A percentile compares a stretch with the other conserved stretches of the same genome.
Evolutionary conservation across 1,140 invertebrate species (phyloP).

Genomic region (Pemphigus obesinymphae): DNA sequence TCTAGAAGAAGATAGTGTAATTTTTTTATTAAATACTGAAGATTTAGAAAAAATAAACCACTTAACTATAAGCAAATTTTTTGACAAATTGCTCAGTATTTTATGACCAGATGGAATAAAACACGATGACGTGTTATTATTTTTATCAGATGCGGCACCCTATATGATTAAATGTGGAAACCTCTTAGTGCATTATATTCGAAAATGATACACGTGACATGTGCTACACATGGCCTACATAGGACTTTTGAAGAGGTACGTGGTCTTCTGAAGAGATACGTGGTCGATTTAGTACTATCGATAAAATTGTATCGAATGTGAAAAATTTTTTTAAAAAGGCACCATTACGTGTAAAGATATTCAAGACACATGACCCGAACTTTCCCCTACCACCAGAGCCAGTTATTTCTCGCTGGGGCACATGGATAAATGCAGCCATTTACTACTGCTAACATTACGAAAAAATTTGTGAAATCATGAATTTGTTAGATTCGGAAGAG

Average conservation of each 20-base stretch:
- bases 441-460: too few species aligned
- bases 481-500: too few species aligned
- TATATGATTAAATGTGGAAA: conserved; percentile 2
- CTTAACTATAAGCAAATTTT: not conserved
- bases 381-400: too few species aligned
- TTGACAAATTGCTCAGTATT: not conserved
- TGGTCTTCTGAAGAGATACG: not conserved
- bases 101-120: not conserved
- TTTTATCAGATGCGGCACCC: not conserved
- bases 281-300: too few species aligned
- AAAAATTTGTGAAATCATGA: too few species aligned
- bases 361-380: conserved; percentile 48
- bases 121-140: not conserved
- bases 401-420: too few species aligned
- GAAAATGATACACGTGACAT: too few species aligned
- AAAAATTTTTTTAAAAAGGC: not conserved
- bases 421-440: too few species aligned
- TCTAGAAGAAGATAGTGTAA: not conserved
- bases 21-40: not conserved
- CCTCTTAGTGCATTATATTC: not conserved
- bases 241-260: not conserved
- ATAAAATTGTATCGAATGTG: not conserved
- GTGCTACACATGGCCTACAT: not conserved
- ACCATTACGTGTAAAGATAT: conserved; percentile 46
- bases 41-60: not conserved